Evolutionary conservation across 2,113 vertebrate species (phyloP), one percentile per base, ranked within the genome.

Genomic region (Ellobius talpinus): DNA sequence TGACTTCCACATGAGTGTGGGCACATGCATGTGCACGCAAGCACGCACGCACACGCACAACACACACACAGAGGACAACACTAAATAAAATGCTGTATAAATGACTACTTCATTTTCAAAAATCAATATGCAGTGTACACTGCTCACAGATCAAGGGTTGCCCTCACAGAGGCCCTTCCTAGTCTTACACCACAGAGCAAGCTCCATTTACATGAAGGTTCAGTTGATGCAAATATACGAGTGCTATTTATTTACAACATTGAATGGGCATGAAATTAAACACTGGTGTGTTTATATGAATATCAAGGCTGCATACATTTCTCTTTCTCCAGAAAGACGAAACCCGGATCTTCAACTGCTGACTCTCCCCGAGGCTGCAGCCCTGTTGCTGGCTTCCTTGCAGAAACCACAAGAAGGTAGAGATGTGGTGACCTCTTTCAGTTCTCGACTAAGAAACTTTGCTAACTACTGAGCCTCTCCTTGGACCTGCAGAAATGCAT

Each of bases 381-480:
- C 98, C 5, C 85, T 99, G 21, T 98, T 99, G 72, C 98, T 99
- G 52, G 98, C 98, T 61, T 98, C 99, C 76, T 98, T 99, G 90
- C 96, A 97, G 96, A 99, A 99, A 89, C 98, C 98, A 74, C 99
- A 98, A 94, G 98, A 98, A 99, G 99, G 99, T 99, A 98, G 97
- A 79, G 36, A 2, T 13, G 63, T 3, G 33, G 39, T 42, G 39
- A 82, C 42, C 19, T 19, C 76, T 90, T 93, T 63, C n/a, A 74
- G 8, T n/a, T 89, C 6, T 11, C 33, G 5, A 89, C 39, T 79
- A 52, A 79, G 36, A 23, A 19, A 3, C 36, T 74, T 73, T 63
- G 39, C 77, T 11, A 8, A 5, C 39, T 12, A 42, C 26, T 23
- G 36, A 9, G n/a, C 9, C 10, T 0, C 7, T 8, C 39, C 39